Evolutionary conservation across 2,113 vertebrate species (phyloP), one percentile per base, ranked within the genome.

Genomic region (Labrus mixtus): DNA sequence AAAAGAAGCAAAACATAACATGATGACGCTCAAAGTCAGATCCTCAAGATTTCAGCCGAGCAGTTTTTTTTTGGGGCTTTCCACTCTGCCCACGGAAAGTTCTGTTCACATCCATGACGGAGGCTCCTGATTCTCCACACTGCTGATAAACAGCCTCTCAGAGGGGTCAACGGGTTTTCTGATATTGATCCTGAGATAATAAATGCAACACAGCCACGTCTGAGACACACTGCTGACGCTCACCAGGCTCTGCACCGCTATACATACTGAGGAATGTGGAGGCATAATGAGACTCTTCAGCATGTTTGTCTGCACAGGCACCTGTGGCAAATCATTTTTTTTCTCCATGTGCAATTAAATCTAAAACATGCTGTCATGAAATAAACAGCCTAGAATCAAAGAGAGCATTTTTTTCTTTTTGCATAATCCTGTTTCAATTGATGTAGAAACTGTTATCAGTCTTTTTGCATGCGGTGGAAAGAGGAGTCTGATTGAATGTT

Each of bases 141-240:
- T n/a, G n/a, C 56, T 69, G 86, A 90, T 84, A 68, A 87, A 82
- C 65, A 75, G 63, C 76, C 82, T 45, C 74, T 89, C 72, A 86
- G 65, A 78, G 87, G 29, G 87, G 87, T 87, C 85, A 87, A 58
- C 2, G 70, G 79, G 84, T 78, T 83, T 83, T 66, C 68, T 79
- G 67, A 64, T 84, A 89, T 89, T 69, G 74, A 89, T 90, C 80
- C 50, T 33, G 62, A 86, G 87, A 80, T 84, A 69, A 88, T 71
- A 65, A 33, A 69, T 84, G 73, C 73, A 50, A 22, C 61, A 50
- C 20, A 25, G 57, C 43, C 56, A 71, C 50, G 2, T 83, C 64
- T 57, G 71, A 83, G 71, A 74, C 63, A 57, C 1, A 5, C 45
- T 72, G 66, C 39, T 68, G 63, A 82, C 22, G 67, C 59, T 70